Percentiles rank a stretch among this genome's conserved stretches.
Conservation (phyloP, 2,888 invertebrate genomes). For the Phymatocera aterrima region DNA sequence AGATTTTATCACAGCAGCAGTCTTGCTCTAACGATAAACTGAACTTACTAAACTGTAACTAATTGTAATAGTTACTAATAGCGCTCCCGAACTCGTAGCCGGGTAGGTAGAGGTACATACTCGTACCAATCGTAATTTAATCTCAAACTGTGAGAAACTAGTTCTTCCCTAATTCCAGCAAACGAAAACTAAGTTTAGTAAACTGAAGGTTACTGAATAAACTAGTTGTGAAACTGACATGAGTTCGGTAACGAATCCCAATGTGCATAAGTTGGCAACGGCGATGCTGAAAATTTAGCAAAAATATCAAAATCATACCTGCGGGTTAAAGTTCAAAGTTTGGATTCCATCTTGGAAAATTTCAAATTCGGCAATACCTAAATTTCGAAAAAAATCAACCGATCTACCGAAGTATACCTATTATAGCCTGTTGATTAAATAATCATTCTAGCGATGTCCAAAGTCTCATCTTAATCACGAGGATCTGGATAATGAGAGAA, state of each 20-base stretch:
- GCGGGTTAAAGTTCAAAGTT: too few relatives aligned
- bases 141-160: conserved; percentile 37
- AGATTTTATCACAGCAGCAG: background rate
- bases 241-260: conserved; percentile 25
- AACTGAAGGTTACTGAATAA: conserved; percentile 31
- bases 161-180: conserved; percentile 33
- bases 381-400: too few relatives aligned
- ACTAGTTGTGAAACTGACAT: conserved; percentile 20
- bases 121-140: conserved; percentile 34
- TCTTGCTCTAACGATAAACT: background rate
- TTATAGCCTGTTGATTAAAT: too few relatives aligned
- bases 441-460: background rate
- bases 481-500: background rate
- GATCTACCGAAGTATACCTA: too few relatives aligned
- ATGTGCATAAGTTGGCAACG: too few relatives aligned
- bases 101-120: too few relatives aligned
- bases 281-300: too few relatives aligned
- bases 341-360: too few relatives aligned
- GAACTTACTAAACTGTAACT: conserved; percentile 35
- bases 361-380: too few relatives aligned
- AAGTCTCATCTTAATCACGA: background rate
- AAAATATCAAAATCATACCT: too few relatives aligned
- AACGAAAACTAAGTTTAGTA: conserved; percentile 30
- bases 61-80: conserved; percentile 36
- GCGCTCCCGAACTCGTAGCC: conserved; percentile 11